Conservation (phyloP, 1,140 invertebrate species). For the Brachionus manjavacas region DNA sequence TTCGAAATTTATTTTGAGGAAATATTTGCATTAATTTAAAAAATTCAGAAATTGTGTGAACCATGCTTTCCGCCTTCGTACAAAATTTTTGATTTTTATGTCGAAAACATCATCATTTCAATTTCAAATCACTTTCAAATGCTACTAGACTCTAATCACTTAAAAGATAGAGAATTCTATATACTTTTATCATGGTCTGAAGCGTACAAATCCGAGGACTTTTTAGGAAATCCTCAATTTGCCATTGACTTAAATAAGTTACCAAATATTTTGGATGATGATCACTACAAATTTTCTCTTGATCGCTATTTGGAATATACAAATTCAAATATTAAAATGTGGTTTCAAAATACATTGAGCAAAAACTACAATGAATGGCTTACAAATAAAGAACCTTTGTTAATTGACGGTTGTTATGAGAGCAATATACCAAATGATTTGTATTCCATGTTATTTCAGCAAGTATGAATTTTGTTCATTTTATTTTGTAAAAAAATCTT, state of each 20-base stretch:
- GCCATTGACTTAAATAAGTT: not conserved
- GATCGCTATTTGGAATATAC: not conserved
- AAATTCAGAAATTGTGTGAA: slow-evolving; percentile 19
- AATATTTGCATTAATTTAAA: not conserved
- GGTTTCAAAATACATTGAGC: slow-evolving; percentile 27
- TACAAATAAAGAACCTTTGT: not conserved
- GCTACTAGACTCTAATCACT: slow-evolving; percentile 17
- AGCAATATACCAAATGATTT: slow-evolving; percentile 38
- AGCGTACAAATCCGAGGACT: slow-evolving; percentile 15
- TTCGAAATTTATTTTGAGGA: not conserved
- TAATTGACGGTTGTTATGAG: slow-evolving; percentile 18
- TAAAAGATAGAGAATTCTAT: slow-evolving; percentile 30
- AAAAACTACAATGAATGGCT: slow-evolving; percentile 33
- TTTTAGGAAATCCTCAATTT: not conserved
- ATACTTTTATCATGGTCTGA: slow-evolving; percentile 15
- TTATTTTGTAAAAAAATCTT: not conserved
- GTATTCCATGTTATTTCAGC: not conserved
- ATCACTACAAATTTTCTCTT: not conserved
- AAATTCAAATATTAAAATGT: not conserved
- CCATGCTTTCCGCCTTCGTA: slow-evolving; percentile 38
- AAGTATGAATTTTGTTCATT: not conserved
- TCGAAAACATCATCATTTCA: not conserved
- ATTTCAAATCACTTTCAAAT: not conserved
- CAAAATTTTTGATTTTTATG: slow-evolving; percentile 22
- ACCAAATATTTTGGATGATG: slow-evolving; percentile 26